Evolutionary conservation across 2,888 invertebrate genomes (phyloP).

Genomic region (Acrobasis repandana): DNA sequence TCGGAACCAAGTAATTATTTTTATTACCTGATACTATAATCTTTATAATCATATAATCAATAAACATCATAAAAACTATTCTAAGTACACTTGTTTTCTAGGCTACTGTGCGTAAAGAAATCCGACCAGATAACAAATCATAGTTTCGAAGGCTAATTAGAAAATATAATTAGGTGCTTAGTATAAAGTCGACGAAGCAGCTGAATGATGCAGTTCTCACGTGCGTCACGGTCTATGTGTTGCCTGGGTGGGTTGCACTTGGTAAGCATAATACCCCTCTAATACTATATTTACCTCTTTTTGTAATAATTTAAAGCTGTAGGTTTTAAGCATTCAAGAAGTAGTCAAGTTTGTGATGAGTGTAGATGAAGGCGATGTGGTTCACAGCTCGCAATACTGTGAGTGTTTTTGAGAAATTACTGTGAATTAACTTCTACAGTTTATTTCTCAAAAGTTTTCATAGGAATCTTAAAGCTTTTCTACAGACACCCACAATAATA

Average conservation of each 20-base stretch:
- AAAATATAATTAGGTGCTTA: conserved; percentile 7
- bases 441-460: no score
- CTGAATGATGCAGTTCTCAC: conserved; percentile 16
- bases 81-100: not conserved
- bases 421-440: no score
- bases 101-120: conserved; percentile 4
- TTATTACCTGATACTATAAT: not conserved
- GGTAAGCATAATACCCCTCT: no score
- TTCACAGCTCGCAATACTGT: no score
- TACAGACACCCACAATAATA: no score
- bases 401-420: no score
- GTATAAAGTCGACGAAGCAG: not conserved
- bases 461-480: no score
- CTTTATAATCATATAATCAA: not conserved
- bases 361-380: no score
- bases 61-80: not conserved
- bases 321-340: no score
- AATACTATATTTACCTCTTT: no score
- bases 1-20: not conserved
- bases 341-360: no score
- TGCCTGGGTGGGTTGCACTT: conserved; percentile 3
- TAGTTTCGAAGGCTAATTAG: conserved; percentile 12
- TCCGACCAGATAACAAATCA: not conserved
- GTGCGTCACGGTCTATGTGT: conserved; percentile 9
- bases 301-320: no score